A percentile compares a stretch with the other conserved stretches of the same genome.
Evolutionary conservation across 2,888 invertebrate species (phyloP).

Genomic region (Dynastes maya): DNA sequence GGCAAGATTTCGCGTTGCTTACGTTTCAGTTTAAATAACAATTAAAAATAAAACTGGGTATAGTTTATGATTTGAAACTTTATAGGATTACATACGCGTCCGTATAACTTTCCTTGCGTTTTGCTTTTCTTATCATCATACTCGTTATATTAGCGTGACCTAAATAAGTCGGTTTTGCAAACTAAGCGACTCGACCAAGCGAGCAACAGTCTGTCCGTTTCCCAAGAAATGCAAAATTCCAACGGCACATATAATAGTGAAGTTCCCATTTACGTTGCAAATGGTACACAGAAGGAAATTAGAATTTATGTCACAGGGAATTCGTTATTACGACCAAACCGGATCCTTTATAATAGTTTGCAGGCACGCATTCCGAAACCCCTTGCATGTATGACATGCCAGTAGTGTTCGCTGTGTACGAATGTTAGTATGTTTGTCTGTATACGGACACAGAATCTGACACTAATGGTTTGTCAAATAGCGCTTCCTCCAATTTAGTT

Average conservation of each 20-base stretch:
- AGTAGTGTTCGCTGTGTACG: conserved; percentile 4
- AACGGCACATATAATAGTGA: conserved; percentile 14
- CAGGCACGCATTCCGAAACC: conserved; percentile 54
- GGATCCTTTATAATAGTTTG: conserved; percentile 57
- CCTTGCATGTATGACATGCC: conserved; percentile 25
- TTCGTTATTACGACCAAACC: conserved; percentile 55
- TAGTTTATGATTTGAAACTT: conserved; percentile 4
- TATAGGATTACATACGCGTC: neutral
- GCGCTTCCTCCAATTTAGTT: conserved; percentile 26
- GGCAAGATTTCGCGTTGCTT: no score
- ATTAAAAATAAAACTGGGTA: conserved; percentile 2
- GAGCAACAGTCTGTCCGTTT: conserved; percentile 32
- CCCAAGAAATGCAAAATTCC: conserved; percentile 32
- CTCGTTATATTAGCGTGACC: conserved; percentile 28
- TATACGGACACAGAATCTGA: conserved; percentile 16
- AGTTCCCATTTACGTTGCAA: conserved; percentile 52
- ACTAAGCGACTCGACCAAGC: conserved; percentile 10
- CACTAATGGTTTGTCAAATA: conserved; percentile 25
- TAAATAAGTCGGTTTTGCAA: conserved; percentile 26
- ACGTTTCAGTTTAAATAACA: neutral
- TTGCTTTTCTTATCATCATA: conserved; percentile 1
- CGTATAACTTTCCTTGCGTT: neutral
- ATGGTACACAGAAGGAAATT: conserved; percentile 57
- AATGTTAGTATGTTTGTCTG: conserved; percentile 4
- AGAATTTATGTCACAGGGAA: conserved; percentile 59